phyloP scores from a whole-genome alignment of 2,797 vertebrate species.

The Bradypodion pumilum region DNA sequence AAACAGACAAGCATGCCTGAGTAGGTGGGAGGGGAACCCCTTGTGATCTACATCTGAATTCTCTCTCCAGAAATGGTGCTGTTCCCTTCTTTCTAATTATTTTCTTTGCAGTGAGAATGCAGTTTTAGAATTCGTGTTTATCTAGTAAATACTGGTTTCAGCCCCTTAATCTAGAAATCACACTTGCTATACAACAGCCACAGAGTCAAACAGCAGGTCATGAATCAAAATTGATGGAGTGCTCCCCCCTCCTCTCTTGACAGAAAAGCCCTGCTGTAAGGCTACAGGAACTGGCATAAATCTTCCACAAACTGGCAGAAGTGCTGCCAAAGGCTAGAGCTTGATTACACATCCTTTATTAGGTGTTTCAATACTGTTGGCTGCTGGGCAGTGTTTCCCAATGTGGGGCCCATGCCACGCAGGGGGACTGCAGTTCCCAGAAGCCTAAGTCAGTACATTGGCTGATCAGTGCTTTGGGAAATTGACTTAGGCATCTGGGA shows the following conservation, averaged over 20 bases:
- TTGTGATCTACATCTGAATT: constrained; percentile 11
- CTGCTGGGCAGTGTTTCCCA: no score
- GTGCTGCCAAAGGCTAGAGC: constrained; percentile 34
- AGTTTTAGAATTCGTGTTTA: constrained; percentile 16
- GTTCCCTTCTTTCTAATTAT: constrained; percentile 1
- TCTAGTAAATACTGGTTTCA: constrained; percentile 12
- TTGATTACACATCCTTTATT: constrained; percentile 28
- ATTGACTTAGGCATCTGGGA: no score
- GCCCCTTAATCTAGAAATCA: neutral
- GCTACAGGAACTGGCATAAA: constrained; percentile 27
- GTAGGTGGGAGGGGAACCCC: no score
- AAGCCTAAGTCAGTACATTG: no score
- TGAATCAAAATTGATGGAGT: constrained; percentile 12
- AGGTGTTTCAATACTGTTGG: constrained; percentile 18
- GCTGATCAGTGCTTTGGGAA: no score
- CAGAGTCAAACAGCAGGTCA: constrained; percentile 14
- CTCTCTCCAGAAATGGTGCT: neutral
- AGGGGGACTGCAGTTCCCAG: no score
- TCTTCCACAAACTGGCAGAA: constrained; percentile 11
- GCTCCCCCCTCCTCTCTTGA: constrained; percentile 11
- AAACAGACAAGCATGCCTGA: no score
- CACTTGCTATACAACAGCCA: neutral
- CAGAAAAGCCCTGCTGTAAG: neutral
- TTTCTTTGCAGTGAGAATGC: neutral
- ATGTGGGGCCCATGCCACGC: no score